phyloP scores from a whole-genome alignment of 2,888 invertebrate species.

The Bombylius discolor region DNA sequence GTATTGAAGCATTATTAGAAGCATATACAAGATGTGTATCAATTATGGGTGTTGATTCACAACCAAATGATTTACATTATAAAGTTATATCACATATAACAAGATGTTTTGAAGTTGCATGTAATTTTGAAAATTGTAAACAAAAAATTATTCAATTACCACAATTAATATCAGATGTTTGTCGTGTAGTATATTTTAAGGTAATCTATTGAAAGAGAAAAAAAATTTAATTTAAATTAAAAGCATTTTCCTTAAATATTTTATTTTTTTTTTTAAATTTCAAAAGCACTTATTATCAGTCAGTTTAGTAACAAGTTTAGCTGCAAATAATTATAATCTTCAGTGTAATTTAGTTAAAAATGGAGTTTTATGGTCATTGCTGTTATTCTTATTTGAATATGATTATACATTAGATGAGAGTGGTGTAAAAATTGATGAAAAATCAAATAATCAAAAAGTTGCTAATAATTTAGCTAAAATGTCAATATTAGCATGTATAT shows the following conservation, averaged over 20 bases:
- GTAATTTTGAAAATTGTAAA: constrained; percentile 82
- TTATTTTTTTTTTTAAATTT: neutral
- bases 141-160: constrained; percentile 76
- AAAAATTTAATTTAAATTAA: neutral
- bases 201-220: constrained; percentile 33
- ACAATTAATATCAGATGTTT: constrained; percentile 75
- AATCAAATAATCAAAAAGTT: constrained; percentile 80
- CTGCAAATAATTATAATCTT: constrained; percentile 64
- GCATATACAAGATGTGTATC: constrained; percentile 91
- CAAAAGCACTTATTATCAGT: constrained; percentile 71
- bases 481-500: constrained; percentile 70
- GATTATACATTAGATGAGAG: constrained; percentile 97
- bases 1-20: constrained; percentile 71
- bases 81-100: constrained; percentile 86
- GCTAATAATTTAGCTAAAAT: constrained; percentile 86
- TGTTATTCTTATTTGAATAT: constrained; percentile 83
- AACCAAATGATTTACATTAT: constrained; percentile 65
- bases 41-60: constrained; percentile 68
- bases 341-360: constrained; percentile 73
- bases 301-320: constrained; percentile 77
- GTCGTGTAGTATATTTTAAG: constrained; percentile 73
- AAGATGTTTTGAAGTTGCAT: constrained; percentile 89
- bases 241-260: neutral
- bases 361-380: constrained; percentile 83
- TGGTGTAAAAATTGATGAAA: constrained; percentile 73